Conservation (phyloP, 2,888 invertebrate genomes). For the Sinelater perroti region DNA sequence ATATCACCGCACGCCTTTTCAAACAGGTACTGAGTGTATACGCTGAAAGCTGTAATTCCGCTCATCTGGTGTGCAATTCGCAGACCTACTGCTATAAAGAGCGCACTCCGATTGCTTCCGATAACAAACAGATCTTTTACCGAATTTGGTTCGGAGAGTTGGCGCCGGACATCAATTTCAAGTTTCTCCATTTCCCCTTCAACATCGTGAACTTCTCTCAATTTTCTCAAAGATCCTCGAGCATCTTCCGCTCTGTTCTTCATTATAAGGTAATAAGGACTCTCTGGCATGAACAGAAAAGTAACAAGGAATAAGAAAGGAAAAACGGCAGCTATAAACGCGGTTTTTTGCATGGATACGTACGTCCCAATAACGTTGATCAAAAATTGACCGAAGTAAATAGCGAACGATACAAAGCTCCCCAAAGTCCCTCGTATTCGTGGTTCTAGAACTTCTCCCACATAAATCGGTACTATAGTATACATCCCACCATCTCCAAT, state of each 20-base stretch:
- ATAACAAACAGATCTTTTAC: constrained; percentile 49
- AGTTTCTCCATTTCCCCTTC: constrained; percentile 45
- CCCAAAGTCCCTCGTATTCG: constrained; percentile 51
- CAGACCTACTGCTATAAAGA: constrained; percentile 48
- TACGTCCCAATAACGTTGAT: constrained; percentile 66
- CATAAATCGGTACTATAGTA: constrained; percentile 48
- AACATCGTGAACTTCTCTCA: constrained; percentile 42
- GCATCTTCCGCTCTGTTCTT: constrained; percentile 48
- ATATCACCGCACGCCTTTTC: constrained; percentile 48
- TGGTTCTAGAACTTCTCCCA: constrained; percentile 51
- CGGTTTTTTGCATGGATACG: constrained; percentile 63
- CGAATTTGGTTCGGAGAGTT: constrained; percentile 51
- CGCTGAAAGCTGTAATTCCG: constrained; percentile 47
- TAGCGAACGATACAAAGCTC: constrained; percentile 45
- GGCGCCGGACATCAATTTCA: constrained; percentile 49
- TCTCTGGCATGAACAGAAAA: constrained; percentile 65
- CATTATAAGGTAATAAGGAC: constrained; percentile 50
- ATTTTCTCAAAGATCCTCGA: constrained; percentile 43
- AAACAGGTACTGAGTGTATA: constrained; percentile 51
- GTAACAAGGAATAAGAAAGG: constrained; percentile 64
- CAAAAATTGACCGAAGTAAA: constrained; percentile 48
- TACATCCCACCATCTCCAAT: constrained; percentile 48
- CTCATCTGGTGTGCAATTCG: constrained; percentile 49
- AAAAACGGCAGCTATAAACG: constrained; percentile 65
- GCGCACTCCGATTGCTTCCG: constrained; percentile 47